These are phyloP conservation scores for Calyptommatus sinebrachiatus DNA, from an alignment of 2,113 vertebrate genomes.

Conservation along the genomic window DNA sequence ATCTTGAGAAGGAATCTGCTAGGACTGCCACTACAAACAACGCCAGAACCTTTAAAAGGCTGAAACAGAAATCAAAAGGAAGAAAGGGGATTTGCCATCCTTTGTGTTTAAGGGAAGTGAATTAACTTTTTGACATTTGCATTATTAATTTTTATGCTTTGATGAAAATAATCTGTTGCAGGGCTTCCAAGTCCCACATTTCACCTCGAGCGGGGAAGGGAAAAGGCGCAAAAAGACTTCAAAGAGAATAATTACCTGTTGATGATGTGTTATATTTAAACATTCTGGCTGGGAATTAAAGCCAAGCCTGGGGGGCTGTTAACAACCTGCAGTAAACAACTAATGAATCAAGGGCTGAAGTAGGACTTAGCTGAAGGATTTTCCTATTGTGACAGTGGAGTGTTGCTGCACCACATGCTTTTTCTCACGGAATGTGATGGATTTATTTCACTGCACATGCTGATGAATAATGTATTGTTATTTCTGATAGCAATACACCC, in stretches of 20 bases:
- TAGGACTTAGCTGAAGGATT: conserved; percentile 58
- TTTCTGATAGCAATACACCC: neutral
- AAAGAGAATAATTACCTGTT: conserved; percentile 79
- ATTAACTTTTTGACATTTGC: conserved; percentile 50
- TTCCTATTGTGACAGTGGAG: conserved; percentile 49
- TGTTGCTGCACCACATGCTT: conserved; percentile 34
- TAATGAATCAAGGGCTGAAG: conserved; percentile 67
- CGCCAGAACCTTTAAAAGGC: conserved; percentile 19
- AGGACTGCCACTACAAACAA: conserved; percentile 7
- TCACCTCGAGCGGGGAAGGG: conserved; percentile 46
- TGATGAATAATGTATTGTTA: conserved; percentile 11
- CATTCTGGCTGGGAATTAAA: conserved; percentile 75
- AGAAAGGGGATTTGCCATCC: neutral
- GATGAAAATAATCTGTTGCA: conserved; percentile 62
- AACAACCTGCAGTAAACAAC: conserved; percentile 72
- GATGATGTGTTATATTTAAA: conserved; percentile 73
- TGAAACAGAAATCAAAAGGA: neutral
- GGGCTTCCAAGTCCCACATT: conserved; percentile 56
- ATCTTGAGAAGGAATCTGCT: conserved; percentile 7
- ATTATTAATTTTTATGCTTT: conserved; percentile 65
- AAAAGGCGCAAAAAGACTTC: conserved; percentile 62
- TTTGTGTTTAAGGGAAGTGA: conserved; percentile 41
- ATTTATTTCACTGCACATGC: conserved; percentile 37
- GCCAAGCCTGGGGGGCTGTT: conserved; percentile 60
- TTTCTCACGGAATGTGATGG: conserved; percentile 26